Base-by-base conservation (phyloP, 2,888 invertebrate genomes). In the Drosophila atripex region DNA sequence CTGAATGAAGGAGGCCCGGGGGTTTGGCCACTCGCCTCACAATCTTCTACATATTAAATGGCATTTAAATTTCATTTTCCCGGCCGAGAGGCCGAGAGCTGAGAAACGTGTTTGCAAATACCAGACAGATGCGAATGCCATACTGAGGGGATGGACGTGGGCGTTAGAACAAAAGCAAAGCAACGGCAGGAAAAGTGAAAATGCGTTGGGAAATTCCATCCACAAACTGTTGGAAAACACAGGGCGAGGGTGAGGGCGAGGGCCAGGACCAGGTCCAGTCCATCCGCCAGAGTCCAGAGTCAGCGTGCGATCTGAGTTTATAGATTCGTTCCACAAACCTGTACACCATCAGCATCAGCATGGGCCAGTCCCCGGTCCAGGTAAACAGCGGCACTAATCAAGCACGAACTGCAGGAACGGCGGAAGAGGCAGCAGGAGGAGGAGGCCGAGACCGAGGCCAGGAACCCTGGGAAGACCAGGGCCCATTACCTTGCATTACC, bases 291-390 rank as follows among this genome's bases (percentile, higher is more conserved):
- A 25, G 28, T 28, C 28, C 85, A 68, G 63, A 45, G 61, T 53
- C 46, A 59, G 75, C 78, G 69, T 77, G 88, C 88, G 78, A 87
- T 85, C 76, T 78, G 66, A 71, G 82, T 76, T 80, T 82, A 85
- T 85, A 87, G 85, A 87, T 83, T 87, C 88, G 82, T 83, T 85
- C 86, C 82, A 87, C 51, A 83, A 83, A 83, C 82, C 88, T 83
- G 82, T 83, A 74, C 87, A 64, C 9, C 28, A 28, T 9, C 28
- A 28, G 9, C 8, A 28, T 28, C 28, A 9, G 25, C 53, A 52
- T 57, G 57, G 16, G 14, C 6, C 64, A 65, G 80, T 77, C 57
- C 28, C 57, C 21, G 76, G 79, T 77, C 75, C 83, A 84, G 83
- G 83, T 88, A 84, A 85, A 76, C 77, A 59, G 84, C 88, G 75